Percentiles rank a stretch among this genome's conserved stretches.
These are phyloP conservation scores for Bathynomus jamesi DNA, from an alignment of 1,140 invertebrate genomes.

Conservation along the genomic window DNA sequence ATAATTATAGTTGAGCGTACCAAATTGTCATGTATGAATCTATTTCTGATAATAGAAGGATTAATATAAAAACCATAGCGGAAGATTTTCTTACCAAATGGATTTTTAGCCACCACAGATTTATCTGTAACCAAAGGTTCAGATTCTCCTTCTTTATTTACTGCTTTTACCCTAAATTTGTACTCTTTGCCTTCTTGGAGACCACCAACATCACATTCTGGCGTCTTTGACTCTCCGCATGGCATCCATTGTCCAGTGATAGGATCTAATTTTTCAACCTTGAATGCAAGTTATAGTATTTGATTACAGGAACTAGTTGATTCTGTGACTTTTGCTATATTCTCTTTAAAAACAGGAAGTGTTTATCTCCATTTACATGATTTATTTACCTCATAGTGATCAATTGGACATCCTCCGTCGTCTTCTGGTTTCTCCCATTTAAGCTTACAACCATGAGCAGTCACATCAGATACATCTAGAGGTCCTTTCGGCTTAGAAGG, in stretches of 20 bases:
- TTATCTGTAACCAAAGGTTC: slow-evolving; percentile 90
- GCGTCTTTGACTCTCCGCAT: slow-evolving; percentile 67
- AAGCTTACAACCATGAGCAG: slow-evolving; percentile 86
- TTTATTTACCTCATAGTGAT: slow-evolving; percentile 87
- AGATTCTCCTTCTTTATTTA: slow-evolving; percentile 97
- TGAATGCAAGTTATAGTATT: neutral
- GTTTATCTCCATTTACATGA: no score
- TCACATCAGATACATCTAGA: slow-evolving; percentile 77
- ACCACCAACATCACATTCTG: slow-evolving; percentile 74
- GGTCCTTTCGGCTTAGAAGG: slow-evolving; percentile 77
- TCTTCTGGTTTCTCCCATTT: slow-evolving; percentile 86
- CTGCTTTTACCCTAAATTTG: slow-evolving; percentile 95
- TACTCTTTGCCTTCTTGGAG: slow-evolving; percentile 92
- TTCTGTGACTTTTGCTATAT: neutral
- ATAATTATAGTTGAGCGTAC: slow-evolving; percentile 18
- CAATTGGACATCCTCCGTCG: slow-evolving; percentile 82
- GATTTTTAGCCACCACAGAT: slow-evolving; percentile 95
- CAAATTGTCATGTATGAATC: no score
- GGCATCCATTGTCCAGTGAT: slow-evolving; percentile 87
- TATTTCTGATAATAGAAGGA: no score
- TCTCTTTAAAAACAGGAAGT: neutral
- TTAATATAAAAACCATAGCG: no score
- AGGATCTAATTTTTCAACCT: slow-evolving; percentile 76
- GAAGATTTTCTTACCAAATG: slow-evolving; percentile 77
- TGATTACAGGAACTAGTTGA: no score